Evolutionary conservation across 2,888 invertebrate species (phyloP).

Genomic region (Campoplex capitator): DNA sequence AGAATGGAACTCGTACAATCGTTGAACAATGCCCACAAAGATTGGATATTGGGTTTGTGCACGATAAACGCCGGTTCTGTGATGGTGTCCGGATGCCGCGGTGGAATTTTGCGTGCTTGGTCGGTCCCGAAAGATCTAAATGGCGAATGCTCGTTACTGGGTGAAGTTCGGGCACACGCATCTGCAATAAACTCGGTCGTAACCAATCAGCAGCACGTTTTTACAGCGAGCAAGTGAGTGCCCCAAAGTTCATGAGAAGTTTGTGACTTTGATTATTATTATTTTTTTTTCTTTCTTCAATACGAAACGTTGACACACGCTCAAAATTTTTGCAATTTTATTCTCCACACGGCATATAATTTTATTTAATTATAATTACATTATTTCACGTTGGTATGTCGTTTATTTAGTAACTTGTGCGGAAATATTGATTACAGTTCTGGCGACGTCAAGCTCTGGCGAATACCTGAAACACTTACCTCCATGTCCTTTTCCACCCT

Average conservation of each 20-base stretch:
- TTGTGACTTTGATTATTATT: neutral
- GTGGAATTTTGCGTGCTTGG: slow-evolving; percentile 92
- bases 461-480: slow-evolving; percentile 84
- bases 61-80: slow-evolving; percentile 86
- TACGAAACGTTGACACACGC: slow-evolving; percentile 26
- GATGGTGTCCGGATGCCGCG: slow-evolving; percentile 91
- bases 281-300: neutral
- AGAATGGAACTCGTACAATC: slow-evolving; percentile 87
- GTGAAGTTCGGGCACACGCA: slow-evolving; percentile 89
- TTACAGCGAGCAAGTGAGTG: slow-evolving; percentile 94
- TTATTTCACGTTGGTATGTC: slow-evolving; percentile 7
- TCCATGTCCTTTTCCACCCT: slow-evolving; percentile 85
- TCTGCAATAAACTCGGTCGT: slow-evolving; percentile 89
- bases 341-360: slow-evolving; percentile 25
- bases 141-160: slow-evolving; percentile 88
- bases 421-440: slow-evolving; percentile 87
- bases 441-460: slow-evolving; percentile 90
- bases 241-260: neutral
- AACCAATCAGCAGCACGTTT: slow-evolving; percentile 88
- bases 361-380: neutral
- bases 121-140: slow-evolving; percentile 85
- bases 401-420: slow-evolving; percentile 76
- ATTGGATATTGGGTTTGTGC: slow-evolving; percentile 93
- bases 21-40: slow-evolving; percentile 93
- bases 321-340: slow-evolving; percentile 21